These are phyloP conservation scores for Tanaodytes sp. DNA, from an alignment of 2,888 invertebrate species.

Conservation along the genomic window DNA sequence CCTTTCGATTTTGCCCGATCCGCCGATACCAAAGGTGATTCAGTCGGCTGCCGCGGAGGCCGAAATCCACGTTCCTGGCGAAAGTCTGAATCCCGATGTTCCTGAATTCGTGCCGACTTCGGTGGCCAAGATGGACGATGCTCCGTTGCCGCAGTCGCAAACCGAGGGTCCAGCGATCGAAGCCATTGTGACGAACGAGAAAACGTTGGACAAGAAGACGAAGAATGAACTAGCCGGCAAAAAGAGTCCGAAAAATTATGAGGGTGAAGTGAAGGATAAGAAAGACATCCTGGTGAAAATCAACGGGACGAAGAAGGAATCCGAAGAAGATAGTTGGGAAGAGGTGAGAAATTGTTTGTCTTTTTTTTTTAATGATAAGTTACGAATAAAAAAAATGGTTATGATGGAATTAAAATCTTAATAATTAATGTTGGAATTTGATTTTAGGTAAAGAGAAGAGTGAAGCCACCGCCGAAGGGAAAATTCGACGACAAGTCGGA, in stretches of 20 bases:
- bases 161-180: slow-evolving; percentile 6
- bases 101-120: slow-evolving; percentile 85
- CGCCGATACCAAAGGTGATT: slow-evolving; percentile 80
- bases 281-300: slow-evolving; percentile 3
- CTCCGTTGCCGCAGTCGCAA: neutral
- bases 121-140: slow-evolving; percentile 14
- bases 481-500: slow-evolving; percentile 60
- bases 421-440: slow-evolving; percentile 12
- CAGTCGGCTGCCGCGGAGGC: slow-evolving; percentile 66
- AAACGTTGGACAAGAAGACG: no score
- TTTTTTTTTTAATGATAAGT: slow-evolving; percentile 18
- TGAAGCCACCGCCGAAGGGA: slow-evolving; percentile 69
- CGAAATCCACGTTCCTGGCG: slow-evolving; percentile 71
- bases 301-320: slow-evolving; percentile 34
- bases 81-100: slow-evolving; percentile 87
- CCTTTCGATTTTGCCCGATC: slow-evolving; percentile 80
- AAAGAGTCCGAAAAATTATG: no score
- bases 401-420: slow-evolving; percentile 23
- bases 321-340: slow-evolving; percentile 76
- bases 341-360: slow-evolving; percentile 72
- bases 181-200: no score
- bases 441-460: slow-evolving; percentile 72
- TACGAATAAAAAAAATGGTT: no score
- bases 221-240: no score
- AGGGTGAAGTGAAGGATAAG: no score